These are phyloP conservation scores for Ctenopoma multispine DNA, from an alignment of 2,797 vertebrate genomes.

Conservation along the genomic window DNA sequence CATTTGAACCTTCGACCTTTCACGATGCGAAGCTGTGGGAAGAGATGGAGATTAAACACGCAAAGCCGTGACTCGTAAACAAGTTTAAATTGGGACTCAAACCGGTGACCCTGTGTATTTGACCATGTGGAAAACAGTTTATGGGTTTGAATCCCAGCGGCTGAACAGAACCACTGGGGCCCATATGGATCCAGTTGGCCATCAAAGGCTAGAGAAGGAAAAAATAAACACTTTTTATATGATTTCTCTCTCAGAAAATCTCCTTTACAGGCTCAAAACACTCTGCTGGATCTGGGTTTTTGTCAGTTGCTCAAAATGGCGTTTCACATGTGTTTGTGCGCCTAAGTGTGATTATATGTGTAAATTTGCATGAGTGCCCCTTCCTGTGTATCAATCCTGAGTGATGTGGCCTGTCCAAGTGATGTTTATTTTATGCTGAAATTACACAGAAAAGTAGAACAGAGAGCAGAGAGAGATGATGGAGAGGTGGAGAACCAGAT, in stretches of 20 bases:
- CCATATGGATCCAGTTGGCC: conserved; percentile 75
- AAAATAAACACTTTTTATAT: conserved; percentile 74
- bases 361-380: conserved; percentile 21
- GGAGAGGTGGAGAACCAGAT: conserved; percentile 31
- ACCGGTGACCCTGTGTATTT: conserved; percentile 39
- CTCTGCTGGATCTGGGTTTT: conserved; percentile 10
- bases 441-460: conserved; percentile 51
- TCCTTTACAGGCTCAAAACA: conserved; percentile 18
- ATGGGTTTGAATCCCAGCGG: conserved; percentile 50
- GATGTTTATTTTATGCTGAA: conserved; percentile 63
- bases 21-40: conserved; percentile 19
- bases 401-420: conserved; percentile 56
- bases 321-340: conserved; percentile 8
- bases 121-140: conserved; percentile 66
- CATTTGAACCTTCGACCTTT: conserved; percentile 46
- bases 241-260: conserved; percentile 50
- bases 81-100: conserved; percentile 49
- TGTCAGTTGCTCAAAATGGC: conserved; percentile 1
- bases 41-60: conserved; percentile 34
- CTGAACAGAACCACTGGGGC: conserved; percentile 49
- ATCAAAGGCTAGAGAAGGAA: conserved; percentile 68
- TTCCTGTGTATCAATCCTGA: conserved; percentile 51
- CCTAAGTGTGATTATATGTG: conserved; percentile 29
- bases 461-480: conserved; percentile 15
- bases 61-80: conserved; percentile 40